Evolutionary conservation across 2,113 vertebrate genomes (phyloP).

Genomic region (Chlorocebus sabaeus): DNA sequence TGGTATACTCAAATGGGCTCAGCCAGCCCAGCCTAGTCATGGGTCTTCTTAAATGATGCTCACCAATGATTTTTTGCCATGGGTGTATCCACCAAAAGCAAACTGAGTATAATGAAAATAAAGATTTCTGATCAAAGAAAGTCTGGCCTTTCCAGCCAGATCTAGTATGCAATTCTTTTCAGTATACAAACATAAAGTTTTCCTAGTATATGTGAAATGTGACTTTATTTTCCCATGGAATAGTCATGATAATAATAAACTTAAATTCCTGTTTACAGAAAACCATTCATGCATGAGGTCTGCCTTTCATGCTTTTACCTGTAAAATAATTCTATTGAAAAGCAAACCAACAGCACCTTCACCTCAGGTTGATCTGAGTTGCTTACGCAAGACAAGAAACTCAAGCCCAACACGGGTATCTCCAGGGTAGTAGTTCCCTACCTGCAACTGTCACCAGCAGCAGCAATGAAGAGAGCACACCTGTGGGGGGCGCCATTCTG

Average conservation of each 20-base stretch:
- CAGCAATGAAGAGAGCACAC: conserved; percentile 48
- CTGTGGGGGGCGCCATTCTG: conserved; percentile 69
- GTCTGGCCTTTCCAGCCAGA: not conserved
- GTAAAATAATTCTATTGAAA: not conserved
- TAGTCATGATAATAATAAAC: not conserved
- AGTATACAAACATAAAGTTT: not conserved
- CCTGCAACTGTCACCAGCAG: conserved; percentile 77
- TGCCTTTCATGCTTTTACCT: not conserved
- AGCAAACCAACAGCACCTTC: not conserved
- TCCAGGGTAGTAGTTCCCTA: conserved; percentile 48
- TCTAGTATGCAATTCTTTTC: not conserved
- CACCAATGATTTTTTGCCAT: not conserved
- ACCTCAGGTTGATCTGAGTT: not conserved
- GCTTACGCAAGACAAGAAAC: not conserved
- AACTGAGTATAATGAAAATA: not conserved
- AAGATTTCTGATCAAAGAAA: not conserved
- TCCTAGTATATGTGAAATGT: not conserved
- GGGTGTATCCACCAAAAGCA: not conserved
- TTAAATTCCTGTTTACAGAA: not conserved
- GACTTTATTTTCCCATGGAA: conserved; percentile 13
- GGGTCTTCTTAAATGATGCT: not conserved
- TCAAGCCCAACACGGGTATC: not conserved
- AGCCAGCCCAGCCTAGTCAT: not conserved
- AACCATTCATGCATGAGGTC: not conserved
- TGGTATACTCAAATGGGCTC: not conserved